Base-by-base conservation (phyloP, 2,797 vertebrate species). In the Trematomus bernacchii region DNA sequence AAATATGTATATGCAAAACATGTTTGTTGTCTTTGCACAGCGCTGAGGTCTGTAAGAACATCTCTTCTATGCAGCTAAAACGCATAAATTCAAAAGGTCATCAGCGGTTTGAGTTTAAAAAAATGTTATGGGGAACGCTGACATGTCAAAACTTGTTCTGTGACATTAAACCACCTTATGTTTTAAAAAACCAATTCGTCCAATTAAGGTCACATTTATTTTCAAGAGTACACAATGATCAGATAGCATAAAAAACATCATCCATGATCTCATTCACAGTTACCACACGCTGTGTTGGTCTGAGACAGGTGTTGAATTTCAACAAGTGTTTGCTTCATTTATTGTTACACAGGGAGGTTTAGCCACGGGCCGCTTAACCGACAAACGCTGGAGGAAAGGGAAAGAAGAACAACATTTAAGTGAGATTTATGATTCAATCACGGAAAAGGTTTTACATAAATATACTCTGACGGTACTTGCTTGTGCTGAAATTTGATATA, bases 341-440 rank as follows among this genome's bases (percentile, higher is more conserved):
- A 10, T 11, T 54, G 37, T 44, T 40, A 6, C 3, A 53, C 18
- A 3, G 3, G 0, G 13, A n/a, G 0, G 6, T 55, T 46, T 3
- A 33, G 13, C 23, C 23, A 47, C 2, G 8, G 30, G 40, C 33
- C 4, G 0, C 46, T 69, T 19, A 46, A 27, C 21, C 47, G 70
- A 53, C 4, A 42, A 51, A 60, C 1, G 30, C 43, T 27, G 53
- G 33, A 8, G 4, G 59, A 19, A 48, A 33, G 9, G 18, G 42
- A 44, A 19, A 8, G 33, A 27, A 8, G 33, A 37, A 10, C 46
- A 6, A 10, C 40, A 7, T 21, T n/a, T n/a, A n/a, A n/a, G 0
- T 23, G 44, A 71, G 12, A 65, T 68, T 58, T 42, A 46, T 83
- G 80, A 81, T 8, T 77, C 55, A 76, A 27, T 73, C 11, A 63